Evolutionary conservation across 2,113 vertebrate species (phyloP).

Genomic region (Brachyistius frenatus): DNA sequence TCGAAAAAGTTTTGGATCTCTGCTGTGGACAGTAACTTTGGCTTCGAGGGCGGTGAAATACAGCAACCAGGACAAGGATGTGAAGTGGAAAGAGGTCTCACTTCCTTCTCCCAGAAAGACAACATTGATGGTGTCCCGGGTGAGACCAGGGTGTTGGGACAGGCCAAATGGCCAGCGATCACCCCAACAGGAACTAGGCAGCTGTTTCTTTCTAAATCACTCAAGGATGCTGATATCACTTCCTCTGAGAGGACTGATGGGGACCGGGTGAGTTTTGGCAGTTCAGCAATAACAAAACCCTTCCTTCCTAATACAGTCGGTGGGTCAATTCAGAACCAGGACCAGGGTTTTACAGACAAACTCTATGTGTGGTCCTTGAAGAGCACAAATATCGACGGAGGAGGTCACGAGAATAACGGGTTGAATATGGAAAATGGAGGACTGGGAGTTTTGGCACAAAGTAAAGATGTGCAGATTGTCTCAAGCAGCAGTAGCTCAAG

Average conservation of each 20-base stretch:
- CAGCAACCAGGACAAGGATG: background rate
- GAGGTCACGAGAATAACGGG: conserved; percentile 9
- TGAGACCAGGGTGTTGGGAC: conserved; percentile 29
- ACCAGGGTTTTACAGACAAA: conserved; percentile 43
- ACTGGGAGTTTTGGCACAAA: conserved; percentile 28
- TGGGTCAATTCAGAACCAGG: conserved; percentile 26
- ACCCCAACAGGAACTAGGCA: conserved; percentile 29
- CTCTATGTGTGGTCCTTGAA: conserved; percentile 52
- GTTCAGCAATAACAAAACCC: background rate
- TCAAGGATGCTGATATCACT: conserved; percentile 44
- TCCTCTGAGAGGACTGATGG: conserved; percentile 41
- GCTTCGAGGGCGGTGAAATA: conserved; percentile 15
- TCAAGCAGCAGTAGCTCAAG: background rate
- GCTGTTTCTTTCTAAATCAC: conserved; percentile 48
- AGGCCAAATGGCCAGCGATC: conserved; percentile 10
- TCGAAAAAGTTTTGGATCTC: conserved; percentile 35
- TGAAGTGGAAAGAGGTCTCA: conserved; percentile 12
- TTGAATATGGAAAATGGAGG: conserved; percentile 48
- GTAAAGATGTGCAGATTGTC: conserved; percentile 19
- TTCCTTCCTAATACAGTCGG: conserved; percentile 7
- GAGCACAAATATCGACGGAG: background rate
- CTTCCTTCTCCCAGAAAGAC: conserved; percentile 51
- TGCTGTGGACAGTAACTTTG: background rate
- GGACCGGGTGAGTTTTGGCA: conserved; percentile 12
- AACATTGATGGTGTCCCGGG: conserved; percentile 23